phyloP scores from a whole-genome alignment of 2,888 invertebrate species.

The Archips crataeganus region DNA sequence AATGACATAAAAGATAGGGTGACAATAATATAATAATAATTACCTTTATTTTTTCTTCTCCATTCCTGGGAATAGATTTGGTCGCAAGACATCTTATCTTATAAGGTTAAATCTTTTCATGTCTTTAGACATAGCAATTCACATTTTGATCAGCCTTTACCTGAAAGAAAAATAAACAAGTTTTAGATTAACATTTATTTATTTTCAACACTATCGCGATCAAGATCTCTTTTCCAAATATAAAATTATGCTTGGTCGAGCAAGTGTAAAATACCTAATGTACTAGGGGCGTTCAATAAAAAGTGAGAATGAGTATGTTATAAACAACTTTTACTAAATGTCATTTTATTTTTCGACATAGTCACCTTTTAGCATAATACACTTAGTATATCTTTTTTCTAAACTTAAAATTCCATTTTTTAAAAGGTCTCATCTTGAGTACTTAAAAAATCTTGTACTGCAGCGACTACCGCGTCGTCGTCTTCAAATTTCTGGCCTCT shows the following conservation, averaged over 20 bases:
- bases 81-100: neutral
- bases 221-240: neutral
- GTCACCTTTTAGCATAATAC: no score
- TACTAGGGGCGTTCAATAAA: no score
- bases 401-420: no score
- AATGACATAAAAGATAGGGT: no score
- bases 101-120: neutral
- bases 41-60: neutral
- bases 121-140: neutral
- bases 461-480: no score
- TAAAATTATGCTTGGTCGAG: neutral
- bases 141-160: conserved; percentile 10
- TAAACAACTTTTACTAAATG: no score
- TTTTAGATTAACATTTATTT: neutral
- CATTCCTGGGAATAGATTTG: neutral
- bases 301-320: no score
- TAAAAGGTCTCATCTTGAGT: no score
- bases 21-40: neutral
- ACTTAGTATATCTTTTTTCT: no score
- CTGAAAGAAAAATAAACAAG: conserved; percentile 16
- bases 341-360: no score
- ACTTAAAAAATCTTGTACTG: no score
- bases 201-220: neutral
- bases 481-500: no score
- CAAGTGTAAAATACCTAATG: neutral